Evolutionary conservation across 2,113 vertebrate genomes (phyloP), one percentile per base, ranked within the genome.

Genomic region (Pterocles gutturalis): DNA sequence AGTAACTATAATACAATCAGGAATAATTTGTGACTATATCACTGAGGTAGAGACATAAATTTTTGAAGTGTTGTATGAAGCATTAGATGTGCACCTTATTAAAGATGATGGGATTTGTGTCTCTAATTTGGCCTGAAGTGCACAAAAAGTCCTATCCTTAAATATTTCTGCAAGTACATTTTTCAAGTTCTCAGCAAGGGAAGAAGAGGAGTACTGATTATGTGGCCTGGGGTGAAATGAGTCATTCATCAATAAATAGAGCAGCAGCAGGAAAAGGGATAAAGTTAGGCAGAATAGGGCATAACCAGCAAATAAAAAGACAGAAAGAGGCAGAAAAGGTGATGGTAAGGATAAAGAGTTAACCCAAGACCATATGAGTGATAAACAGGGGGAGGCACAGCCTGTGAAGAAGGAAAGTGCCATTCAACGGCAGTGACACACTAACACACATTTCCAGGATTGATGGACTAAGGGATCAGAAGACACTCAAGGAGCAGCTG

Each of bases 91-190:
- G 3, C 1, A 26, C 33, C 38, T 86, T 90, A 70, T 78, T 87
- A 89, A 78, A 72, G 33, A 38, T 61, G 41, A 82, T 89, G 81
- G 73, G 45, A 96, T 94, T 91, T 79, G 70, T 66, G 41, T 53
- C 38, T 87, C 61, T 79, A 76, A 91, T 93, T 96, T 94, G 70
- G 38, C 57, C 89, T 64, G 43, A 87, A 91, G 36, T 51, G 46
- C 77, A 53, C 72, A 71, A 78, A 79, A 34, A 0, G 0, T 87
- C 51, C 69, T 84, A 72, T 25, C 48, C 33, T 77, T 72, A 67
- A 70, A 64, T 38, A 79, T 87, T 95, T 83, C 84, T 84, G 29
- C 73, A 76, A 89, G 61, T 28, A 64, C 29, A 38, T 82, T 94
- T 94, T 81, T 92, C 67, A 89, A 75, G 48, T 64, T 87, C 75